These are phyloP conservation scores for Eilema depressum DNA, from an alignment of 2,888 invertebrate species.

Conservation along the genomic window DNA sequence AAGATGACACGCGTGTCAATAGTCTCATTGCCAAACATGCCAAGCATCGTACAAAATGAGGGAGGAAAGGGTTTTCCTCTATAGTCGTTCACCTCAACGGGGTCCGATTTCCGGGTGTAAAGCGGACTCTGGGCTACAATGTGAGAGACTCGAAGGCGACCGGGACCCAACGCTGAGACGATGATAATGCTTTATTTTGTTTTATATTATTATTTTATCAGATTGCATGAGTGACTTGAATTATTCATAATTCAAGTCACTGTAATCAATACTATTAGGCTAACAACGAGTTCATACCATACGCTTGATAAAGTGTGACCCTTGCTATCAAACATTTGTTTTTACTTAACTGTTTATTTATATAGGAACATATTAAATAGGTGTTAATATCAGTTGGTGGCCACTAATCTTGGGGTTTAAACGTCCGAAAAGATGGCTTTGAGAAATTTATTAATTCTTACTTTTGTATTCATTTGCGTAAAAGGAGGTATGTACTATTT, in stretches of 20 bases:
- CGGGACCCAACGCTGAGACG: neutral
- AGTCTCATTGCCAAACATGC: no score
- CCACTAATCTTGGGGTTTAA: conserved; percentile 2
- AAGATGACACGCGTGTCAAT: no score
- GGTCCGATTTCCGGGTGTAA: no score
- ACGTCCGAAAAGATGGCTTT: conserved; percentile 19
- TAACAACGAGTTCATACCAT: neutral
- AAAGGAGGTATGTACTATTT: conserved; percentile 16
- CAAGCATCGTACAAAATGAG: no score
- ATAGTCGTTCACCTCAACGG: no score
- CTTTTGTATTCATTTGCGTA: conserved; percentile 7
- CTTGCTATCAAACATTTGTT: conserved; percentile 18
- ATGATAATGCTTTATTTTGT: no score
- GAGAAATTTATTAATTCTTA: conserved; percentile 18
- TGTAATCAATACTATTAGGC: neutral
- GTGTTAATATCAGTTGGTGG: conserved; percentile 15
- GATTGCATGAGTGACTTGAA: neutral
- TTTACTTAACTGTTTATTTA: conserved; percentile 10
- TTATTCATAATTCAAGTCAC: neutral
- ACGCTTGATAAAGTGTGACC: conserved; percentile 20
- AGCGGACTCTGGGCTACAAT: neutral
- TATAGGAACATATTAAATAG: conserved; percentile 8
- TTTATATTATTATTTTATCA: neutral
- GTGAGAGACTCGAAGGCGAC: neutral
- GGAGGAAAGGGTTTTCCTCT: no score